Evolutionary conservation across 2,113 vertebrate species (phyloP), one percentile per base, ranked within the genome.

Genomic region (Percopsis transmontana): DNA sequence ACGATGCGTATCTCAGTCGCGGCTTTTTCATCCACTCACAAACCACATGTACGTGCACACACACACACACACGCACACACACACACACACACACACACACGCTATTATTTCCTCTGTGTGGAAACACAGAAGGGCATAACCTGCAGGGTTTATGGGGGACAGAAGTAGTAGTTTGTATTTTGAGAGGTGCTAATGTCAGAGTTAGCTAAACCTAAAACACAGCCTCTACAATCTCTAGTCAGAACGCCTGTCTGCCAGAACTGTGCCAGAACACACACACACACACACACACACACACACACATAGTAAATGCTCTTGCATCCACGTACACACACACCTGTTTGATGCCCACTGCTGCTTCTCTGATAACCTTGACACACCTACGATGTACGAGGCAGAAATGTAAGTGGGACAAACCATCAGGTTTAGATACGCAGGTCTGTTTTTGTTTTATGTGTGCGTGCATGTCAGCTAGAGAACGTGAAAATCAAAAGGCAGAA

Each of bases 131-230:
- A 66, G 50, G 77, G 45, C 41, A 50, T 55, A 62, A 42, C 23
- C 51, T 67, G 58, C 67, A 66, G 47, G 62, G 48, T 84, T 87
- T 88, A 80, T 41, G 45, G 62, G 79, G 20, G 50, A 15, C 71
- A 74, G 53, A 73, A 66, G 69, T 62, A 66, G 72, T 73, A 45
- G 57, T 84, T 80, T 76, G 63, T 52, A 66, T 66, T 85, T 77
- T 74, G 55, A 77, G 72, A 80, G 66, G 44, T 62, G 63, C 76
- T 81, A 86, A 87, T 85, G 76, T 84, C 75, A 83, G 82, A 77
- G 68, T 60, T 81, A 65, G 44, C 7, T 18, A 27, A 83, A 77
- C 41, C 68, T 70, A 70, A 86, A 89, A 58, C 67, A 77, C 47
- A 71, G 58, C 72, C 74, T 77, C 19, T 0, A 16, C 2, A 18